Evolutionary conservation across 1,140 invertebrate species (phyloP).

Genomic region (Melitaea cinxia): DNA sequence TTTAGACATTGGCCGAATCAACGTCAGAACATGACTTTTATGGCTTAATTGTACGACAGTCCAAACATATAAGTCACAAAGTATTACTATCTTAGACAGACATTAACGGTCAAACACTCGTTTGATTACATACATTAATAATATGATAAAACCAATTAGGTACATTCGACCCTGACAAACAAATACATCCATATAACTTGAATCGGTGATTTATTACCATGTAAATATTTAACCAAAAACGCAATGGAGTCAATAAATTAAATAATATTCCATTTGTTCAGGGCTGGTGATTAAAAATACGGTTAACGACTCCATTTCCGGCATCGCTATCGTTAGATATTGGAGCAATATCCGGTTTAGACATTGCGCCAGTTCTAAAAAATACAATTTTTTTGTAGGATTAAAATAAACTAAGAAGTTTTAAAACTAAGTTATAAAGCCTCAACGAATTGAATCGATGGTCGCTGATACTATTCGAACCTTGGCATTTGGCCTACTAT

Average conservation of each 20-base stretch:
- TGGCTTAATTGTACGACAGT: too few species aligned
- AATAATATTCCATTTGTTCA: slow-evolving; percentile 4
- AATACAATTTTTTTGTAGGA: neutral
- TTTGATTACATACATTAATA: neutral
- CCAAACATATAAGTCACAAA: too few species aligned
- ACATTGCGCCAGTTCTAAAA: slow-evolving; percentile 1
- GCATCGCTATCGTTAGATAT: slow-evolving; percentile 32
- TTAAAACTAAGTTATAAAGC: neutral
- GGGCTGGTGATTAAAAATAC: slow-evolving; percentile 25
- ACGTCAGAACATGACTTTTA: too few species aligned
- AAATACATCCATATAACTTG: slow-evolving; percentile 3
- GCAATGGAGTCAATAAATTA: neutral
- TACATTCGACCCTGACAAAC: slow-evolving; percentile 4
- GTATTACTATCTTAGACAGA: neutral
- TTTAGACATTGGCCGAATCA: too few species aligned
- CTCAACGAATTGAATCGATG: neutral
- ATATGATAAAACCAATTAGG: neutral
- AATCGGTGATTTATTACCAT: slow-evolving; percentile 10
- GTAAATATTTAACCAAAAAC: slow-evolving; percentile 12
- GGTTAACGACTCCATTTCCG: slow-evolving; percentile 44
- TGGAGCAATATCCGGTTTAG: slow-evolving; percentile 45
- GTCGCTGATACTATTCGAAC: neutral
- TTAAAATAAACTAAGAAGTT: neutral
- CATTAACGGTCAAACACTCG: neutral
- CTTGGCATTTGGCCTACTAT: too few species aligned